A percentile compares a stretch with the other conserved stretches of the same genome.
phyloP scores from a whole-genome alignment of 2,888 invertebrate species.

The Allacma fusca region DNA sequence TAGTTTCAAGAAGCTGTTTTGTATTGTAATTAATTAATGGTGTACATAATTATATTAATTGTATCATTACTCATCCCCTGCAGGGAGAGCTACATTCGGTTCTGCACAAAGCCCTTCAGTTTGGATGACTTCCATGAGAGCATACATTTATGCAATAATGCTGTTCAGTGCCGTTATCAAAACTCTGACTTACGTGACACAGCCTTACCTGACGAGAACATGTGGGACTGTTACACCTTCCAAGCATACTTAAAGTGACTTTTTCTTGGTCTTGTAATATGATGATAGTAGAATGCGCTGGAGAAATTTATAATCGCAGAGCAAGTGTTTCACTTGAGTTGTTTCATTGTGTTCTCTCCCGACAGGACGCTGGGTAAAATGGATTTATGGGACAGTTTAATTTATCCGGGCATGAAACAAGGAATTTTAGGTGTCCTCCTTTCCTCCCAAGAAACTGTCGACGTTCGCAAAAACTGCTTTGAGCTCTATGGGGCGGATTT shows the following conservation, averaged over 20 bases:
- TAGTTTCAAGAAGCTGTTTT: too few species aligned
- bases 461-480: slow-evolving; percentile 76
- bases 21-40: too few species aligned
- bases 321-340: not conserved
- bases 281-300: not conserved
- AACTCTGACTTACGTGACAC: slow-evolving; percentile 65
- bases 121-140: slow-evolving; percentile 89
- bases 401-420: slow-evolving; percentile 86
- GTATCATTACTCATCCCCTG: not conserved
- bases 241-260: slow-evolving; percentile 73
- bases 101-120: slow-evolving; percentile 88
- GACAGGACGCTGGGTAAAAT: slow-evolving; percentile 48
- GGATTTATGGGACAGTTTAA: slow-evolving; percentile 62
- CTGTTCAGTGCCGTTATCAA: slow-evolving; percentile 85
- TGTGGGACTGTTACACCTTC: slow-evolving; percentile 83
- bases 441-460: slow-evolving; percentile 72
- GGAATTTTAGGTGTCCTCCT: slow-evolving; percentile 82
- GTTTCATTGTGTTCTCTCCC: not conserved
- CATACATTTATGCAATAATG: slow-evolving; percentile 91
- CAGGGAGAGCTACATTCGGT: slow-evolving; percentile 89
- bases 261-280: not conserved
- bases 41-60: not conserved
- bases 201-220: slow-evolving; percentile 77
- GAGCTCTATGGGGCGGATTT: slow-evolving; percentile 94
- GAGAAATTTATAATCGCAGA: not conserved